Evolutionary conservation across 2,888 invertebrate species (phyloP), one percentile per base, ranked within the genome.

Genomic region (Ceriagrion tenellum): DNA sequence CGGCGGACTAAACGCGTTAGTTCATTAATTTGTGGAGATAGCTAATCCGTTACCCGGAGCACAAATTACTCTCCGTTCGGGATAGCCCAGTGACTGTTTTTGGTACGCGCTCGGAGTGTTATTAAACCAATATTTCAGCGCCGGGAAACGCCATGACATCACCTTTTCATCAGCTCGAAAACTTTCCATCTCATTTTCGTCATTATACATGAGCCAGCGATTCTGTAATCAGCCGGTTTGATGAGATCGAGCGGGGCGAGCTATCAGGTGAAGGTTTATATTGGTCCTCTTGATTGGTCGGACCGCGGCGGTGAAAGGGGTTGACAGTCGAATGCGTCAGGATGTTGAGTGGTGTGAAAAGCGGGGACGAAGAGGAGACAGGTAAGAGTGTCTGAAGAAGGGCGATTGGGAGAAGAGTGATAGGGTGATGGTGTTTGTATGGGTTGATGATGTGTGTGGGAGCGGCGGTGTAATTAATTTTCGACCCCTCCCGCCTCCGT

Each of bases 391-490:
- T n/a, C 6, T 90, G 35, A 16, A 23, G 59, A 20, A 35, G 63
- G 26, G 20, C 10, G 89, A 23, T 12, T 26, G 55, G 26, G 47
- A 20, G 69, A 40, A 55, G 12, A 23, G 93, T 40, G 59, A 35
- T 35, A 74, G 16, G 69, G 69, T 12, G 55, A 89, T 47, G 0
- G 89, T 93, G 93, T 93, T 93, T 93, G 93, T n/a, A 93, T 55
- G 69, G 47, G 93, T 93, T 74, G 69, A n/a, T n/a, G 47, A 35
- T 81, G 93, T 47, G 93, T 18, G 47, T 47, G 56, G 93, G 69
- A 47, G 4, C 47, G 47, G 47, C 4, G 47, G 35, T 69, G 93
- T 93, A 93, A 93, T 93, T 93, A 93, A 93, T 93, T 93, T 93
- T 93, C n/a, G 69, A 74, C 93, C 93, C 93, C 93, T 47, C 74